These are phyloP conservation scores for Pachyuromys duprasi DNA, from an alignment of 2,797 vertebrate species.

Conservation along the genomic window DNA sequence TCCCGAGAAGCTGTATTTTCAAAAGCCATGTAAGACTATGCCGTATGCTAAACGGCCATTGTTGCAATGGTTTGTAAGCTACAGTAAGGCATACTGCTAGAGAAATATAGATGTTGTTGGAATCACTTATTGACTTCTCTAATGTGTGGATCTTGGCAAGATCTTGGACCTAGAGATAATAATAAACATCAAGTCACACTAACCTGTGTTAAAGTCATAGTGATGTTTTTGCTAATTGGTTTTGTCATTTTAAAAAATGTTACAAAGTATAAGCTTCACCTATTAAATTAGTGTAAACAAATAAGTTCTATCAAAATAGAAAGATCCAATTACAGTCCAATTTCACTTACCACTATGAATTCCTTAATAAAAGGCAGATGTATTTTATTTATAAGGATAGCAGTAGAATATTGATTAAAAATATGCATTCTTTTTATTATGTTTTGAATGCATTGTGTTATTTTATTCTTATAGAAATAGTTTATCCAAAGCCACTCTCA, in stretches of 20 bases:
- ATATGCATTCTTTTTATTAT: not conserved
- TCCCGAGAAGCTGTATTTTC: not conserved
- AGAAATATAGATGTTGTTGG: not conserved
- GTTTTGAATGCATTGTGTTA: not conserved
- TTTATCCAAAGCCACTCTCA: not conserved
- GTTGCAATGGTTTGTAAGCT: not conserved
- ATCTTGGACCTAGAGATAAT: not conserved
- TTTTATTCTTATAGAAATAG: not conserved
- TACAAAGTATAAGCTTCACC: not conserved
- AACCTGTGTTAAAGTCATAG: not conserved
- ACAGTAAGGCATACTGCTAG: not conserved
- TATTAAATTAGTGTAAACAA: not conserved
- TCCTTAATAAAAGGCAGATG: not conserved
- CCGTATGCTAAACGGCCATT: not conserved
- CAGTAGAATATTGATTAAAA: not conserved
- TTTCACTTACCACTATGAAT: not conserved
- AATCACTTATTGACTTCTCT: slow-evolving; percentile 7
- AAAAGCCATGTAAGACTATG: not conserved
- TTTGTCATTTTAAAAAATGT: not conserved
- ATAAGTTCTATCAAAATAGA: not conserved
- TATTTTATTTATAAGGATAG: not conserved
- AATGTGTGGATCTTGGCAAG: not conserved
- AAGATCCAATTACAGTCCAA: not conserved
- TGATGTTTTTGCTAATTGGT: not conserved
- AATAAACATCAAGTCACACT: not conserved